Percentiles rank a stretch among this genome's conserved stretches.
Conservation (phyloP, 2,888 invertebrate genomes). For the Cactoblastis cactorum region DNA sequence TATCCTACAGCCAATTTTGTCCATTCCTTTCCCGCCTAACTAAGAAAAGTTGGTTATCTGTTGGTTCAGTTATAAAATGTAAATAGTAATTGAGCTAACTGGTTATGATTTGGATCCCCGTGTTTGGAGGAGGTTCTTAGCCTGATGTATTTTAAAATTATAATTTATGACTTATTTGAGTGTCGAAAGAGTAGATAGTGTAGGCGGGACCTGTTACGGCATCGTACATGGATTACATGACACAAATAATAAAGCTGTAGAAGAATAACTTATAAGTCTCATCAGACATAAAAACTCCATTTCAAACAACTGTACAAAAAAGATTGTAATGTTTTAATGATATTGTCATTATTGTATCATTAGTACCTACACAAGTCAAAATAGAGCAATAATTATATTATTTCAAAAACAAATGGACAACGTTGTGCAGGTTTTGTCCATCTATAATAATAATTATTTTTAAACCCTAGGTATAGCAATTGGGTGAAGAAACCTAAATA, state of each 20-base stretch:
- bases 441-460: too few relatives aligned
- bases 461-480: too few relatives aligned
- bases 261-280: background rate
- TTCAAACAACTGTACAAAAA: background rate
- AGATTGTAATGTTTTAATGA: too few relatives aligned
- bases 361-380: too few relatives aligned
- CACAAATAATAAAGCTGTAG: slow-evolving; percentile 12
- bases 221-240: slow-evolving; percentile 25
- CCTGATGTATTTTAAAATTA: slow-evolving; percentile 65
- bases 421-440: too few relatives aligned
- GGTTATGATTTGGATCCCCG: slow-evolving; percentile 15
- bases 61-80: slow-evolving; percentile 20
- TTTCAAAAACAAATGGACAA: too few relatives aligned
- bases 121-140: slow-evolving; percentile 37
- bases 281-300: background rate
- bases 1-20: too few relatives aligned
- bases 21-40: too few relatives aligned
- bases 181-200: slow-evolving; percentile 69
- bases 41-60: too few relatives aligned
- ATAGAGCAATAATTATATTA: too few relatives aligned
- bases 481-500: too few relatives aligned
- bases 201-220: slow-evolving; percentile 55
- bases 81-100: slow-evolving; percentile 12
- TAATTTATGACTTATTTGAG: slow-evolving; percentile 71
- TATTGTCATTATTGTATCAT: too few relatives aligned